A percentile compares a stretch with the other conserved stretches of the same genome.
Evolutionary conservation across 2,797 vertebrate species (phyloP).

Genomic region (Mareca strepera): DNA sequence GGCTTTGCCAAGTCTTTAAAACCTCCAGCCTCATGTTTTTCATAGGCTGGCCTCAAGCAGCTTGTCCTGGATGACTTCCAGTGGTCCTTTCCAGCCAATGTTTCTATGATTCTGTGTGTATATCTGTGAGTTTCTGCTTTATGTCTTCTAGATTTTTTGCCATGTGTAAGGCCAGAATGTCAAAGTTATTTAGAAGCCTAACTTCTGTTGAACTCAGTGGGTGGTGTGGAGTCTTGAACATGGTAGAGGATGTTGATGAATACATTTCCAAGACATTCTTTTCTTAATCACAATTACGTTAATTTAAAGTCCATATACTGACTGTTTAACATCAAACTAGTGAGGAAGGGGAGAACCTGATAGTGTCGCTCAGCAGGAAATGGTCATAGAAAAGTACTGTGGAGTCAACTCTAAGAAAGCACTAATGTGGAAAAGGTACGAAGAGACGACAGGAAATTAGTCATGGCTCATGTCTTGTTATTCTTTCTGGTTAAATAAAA

Average conservation of each 20-base stretch:
- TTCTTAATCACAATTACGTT: not conserved
- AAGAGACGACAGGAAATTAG: not conserved
- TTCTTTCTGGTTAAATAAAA: not conserved
- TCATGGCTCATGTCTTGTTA: not conserved
- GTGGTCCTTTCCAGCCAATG: rapidly evolving
- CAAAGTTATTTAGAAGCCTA: constrained; percentile 5
- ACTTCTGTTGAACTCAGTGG: not conserved
- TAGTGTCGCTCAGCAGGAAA: not conserved
- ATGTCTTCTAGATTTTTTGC: not conserved
- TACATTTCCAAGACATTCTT: not conserved
- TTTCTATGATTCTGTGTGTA: not conserved
- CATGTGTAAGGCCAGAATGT: not conserved
- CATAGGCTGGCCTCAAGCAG: not conserved
- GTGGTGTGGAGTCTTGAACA: not conserved
- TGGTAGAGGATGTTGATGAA: not conserved
- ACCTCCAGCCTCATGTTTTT: not conserved
- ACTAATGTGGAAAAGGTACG: not conserved
- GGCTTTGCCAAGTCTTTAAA: not conserved
- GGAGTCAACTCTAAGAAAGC: not conserved
- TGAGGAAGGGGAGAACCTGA: not conserved
- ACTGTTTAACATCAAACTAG: not conserved
- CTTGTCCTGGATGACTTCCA: not conserved
- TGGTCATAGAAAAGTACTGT: not conserved
- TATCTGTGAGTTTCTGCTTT: constrained; percentile 15
- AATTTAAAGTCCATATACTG: not conserved